Percentiles rank a stretch among this genome's conserved stretches.
These are phyloP conservation scores for Pteruthius melanotis DNA, from an alignment of 2,113 vertebrate genomes.

Conservation along the genomic window DNA sequence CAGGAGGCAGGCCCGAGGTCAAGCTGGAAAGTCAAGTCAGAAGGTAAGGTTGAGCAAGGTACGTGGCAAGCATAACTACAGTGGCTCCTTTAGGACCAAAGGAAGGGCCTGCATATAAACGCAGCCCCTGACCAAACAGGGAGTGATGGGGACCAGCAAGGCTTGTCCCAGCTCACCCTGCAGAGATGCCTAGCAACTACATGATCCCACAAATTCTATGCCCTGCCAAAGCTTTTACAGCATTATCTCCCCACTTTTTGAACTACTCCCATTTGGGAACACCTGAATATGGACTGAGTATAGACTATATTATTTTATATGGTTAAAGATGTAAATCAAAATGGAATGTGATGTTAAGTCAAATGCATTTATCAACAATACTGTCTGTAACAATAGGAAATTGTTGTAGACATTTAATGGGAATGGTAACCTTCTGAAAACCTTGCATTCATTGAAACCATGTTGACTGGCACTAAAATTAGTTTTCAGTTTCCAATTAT, in stretches of 20 bases:
- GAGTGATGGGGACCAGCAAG: background rate
- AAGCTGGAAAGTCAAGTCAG: background rate
- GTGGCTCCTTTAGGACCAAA: background rate
- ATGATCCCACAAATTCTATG: background rate
- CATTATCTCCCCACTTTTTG: background rate
- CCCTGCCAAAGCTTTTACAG: background rate
- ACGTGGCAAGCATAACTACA: background rate
- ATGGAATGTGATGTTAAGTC: background rate
- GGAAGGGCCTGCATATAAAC: background rate
- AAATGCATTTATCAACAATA: background rate
- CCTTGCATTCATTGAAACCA: background rate
- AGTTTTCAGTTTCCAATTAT: background rate
- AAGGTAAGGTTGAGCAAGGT: background rate
- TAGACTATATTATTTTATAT: background rate
- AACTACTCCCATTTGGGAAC: background rate
- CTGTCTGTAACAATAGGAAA: background rate
- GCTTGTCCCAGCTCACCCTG: background rate
- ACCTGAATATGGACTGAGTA: background rate
- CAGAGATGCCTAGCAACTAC: background rate
- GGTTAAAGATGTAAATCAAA: background rate
- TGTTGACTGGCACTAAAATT: background rate
- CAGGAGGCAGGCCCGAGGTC: background rate
- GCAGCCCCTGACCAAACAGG: background rate
- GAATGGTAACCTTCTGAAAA: background rate
- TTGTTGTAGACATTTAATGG: background rate